Evolutionary conservation across 2,113 vertebrate species (phyloP).

Genomic region (Xenus cinereus): DNA sequence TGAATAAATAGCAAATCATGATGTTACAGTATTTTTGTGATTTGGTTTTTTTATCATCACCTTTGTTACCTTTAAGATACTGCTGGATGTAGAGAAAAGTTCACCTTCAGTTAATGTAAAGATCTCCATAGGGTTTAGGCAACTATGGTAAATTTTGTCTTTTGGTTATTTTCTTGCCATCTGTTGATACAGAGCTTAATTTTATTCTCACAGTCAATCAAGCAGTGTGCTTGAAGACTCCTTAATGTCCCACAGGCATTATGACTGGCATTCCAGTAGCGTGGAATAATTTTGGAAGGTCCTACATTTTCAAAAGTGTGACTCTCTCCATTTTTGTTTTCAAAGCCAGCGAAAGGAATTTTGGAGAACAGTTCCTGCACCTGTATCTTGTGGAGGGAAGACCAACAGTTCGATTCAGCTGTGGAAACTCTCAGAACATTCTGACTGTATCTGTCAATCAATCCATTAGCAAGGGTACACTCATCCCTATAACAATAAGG

Average conservation of each 20-base stretch:
- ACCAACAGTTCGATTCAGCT: constrained; percentile 75
- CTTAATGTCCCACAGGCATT: fast-evolving
- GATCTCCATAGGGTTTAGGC: neutral
- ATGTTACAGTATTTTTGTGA: neutral
- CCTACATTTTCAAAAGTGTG: neutral
- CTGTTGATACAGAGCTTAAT: neutral
- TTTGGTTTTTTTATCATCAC: neutral
- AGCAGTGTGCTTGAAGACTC: neutral
- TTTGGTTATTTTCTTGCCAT: neutral
- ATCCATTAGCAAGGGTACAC: constrained; percentile 66
- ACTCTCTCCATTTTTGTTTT: constrained; percentile 33
- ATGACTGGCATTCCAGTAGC: neutral
- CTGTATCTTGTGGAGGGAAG: constrained; percentile 83
- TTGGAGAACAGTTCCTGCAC: constrained; percentile 80
- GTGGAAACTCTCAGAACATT: constrained; percentile 68
- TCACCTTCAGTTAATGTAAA: neutral
- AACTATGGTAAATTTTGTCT: neutral
- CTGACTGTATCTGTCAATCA: constrained; percentile 71
- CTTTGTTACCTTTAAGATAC: neutral
- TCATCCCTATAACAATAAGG: constrained; percentile 75
- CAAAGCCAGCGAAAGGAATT: constrained; percentile 78
- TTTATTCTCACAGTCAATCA: neutral
- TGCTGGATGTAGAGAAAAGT: neutral
- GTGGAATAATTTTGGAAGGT: neutral
- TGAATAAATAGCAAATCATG: neutral